Evolutionary conservation across 1,140 invertebrate genomes (phyloP).

Genomic region (Pomphorhynchus laevis): DNA sequence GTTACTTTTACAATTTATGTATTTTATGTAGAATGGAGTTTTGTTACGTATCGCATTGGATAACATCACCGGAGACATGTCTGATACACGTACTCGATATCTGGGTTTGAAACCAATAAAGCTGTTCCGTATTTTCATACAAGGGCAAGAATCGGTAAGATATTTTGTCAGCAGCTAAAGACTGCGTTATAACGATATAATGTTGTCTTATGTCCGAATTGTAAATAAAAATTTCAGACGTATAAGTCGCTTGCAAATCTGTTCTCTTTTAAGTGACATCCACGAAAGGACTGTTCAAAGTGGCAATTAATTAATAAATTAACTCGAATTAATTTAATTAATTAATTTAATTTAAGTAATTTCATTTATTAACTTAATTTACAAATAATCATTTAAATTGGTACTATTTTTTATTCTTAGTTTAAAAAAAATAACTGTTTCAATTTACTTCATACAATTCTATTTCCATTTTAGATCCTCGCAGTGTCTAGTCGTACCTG

Average conservation of each 20-base stretch:
- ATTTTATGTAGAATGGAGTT: slow-evolving; percentile 45
- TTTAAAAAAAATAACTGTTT: not conserved
- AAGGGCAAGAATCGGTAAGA: slow-evolving; percentile 56
- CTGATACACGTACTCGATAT: slow-evolving; percentile 76
- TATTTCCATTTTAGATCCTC: slow-evolving; percentile 27
- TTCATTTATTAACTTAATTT: not conserved
- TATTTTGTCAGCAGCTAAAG: not conserved
- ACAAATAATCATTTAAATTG: no score
- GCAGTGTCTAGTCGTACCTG: slow-evolving; percentile 88
- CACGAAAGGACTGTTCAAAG: no score
- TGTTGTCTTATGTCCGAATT: not conserved
- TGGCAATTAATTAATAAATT: no score
- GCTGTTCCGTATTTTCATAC: slow-evolving; percentile 64
- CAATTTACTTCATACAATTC: not conserved
- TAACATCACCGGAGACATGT: slow-evolving; percentile 69
- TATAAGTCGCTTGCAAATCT: not conserved
- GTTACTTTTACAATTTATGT: not conserved
- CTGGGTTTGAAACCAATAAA: slow-evolving; percentile 71
- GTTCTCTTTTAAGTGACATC: slow-evolving; percentile 9
- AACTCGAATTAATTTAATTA: no score
- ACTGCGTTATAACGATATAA: not conserved
- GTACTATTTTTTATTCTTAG: not conserved
- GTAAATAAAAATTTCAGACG: not conserved
- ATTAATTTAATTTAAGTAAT: no score
- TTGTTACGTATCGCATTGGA: slow-evolving; percentile 68